phyloP scores from a whole-genome alignment of 2,888 invertebrate species.

The Halictus quadricinctus region DNA sequence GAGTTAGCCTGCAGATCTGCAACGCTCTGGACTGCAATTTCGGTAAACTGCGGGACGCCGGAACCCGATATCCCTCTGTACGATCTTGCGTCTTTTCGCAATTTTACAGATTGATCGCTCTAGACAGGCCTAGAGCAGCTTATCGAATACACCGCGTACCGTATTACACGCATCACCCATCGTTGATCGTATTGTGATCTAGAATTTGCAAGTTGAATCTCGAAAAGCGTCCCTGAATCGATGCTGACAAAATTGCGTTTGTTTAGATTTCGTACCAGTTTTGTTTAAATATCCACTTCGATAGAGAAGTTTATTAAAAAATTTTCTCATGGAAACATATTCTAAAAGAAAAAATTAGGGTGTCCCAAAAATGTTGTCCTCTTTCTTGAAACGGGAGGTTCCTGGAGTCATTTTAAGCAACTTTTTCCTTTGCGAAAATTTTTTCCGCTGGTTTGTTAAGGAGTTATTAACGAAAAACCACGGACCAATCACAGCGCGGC shows the following conservation, averaged over 20 bases:
- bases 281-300: no score
- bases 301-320: no score
- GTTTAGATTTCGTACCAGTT: background rate
- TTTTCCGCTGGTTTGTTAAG: no score
- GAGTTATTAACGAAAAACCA: no score
- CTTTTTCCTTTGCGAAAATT: no score
- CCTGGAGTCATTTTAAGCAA: no score
- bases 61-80: constrained; percentile 35
- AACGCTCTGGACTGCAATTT: constrained; percentile 49
- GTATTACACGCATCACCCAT: background rate
- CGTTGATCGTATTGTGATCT: background rate
- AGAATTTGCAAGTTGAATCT: background rate
- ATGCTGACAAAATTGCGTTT: background rate
- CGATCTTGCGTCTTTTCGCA: background rate
- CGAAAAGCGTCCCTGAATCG: background rate
- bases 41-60: constrained; percentile 40
- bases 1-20: constrained; percentile 38
- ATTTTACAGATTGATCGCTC: background rate
- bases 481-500: no score
- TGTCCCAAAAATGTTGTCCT: no score
- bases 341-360: no score
- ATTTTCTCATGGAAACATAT: no score
- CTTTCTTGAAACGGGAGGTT: no score
- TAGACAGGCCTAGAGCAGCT: background rate
- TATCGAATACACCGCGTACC: background rate